Base-by-base conservation (phyloP, 2,888 invertebrate species). In the Orthosia incerta region DNA sequence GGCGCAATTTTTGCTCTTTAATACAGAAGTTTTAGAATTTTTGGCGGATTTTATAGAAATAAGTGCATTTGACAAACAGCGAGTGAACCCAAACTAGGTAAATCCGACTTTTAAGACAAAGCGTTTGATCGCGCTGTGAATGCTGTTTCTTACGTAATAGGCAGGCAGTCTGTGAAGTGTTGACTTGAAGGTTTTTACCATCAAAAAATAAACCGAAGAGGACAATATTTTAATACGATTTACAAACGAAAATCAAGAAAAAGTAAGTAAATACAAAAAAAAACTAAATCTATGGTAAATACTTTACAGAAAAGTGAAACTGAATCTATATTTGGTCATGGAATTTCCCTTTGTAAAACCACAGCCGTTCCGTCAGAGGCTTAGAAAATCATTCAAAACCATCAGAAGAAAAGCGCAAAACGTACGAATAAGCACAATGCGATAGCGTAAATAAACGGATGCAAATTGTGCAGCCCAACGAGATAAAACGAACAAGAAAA, bases 361-460 rank as follows among this genome's bases (percentile, higher is more conserved):
- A 20, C 62, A 16, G 59, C n/a, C 60, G 56, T 80, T 73, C 31
- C 63, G 23, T 57, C 13, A 5, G 39, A 67, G 53, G 9, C 56
- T 66, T 15, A 70, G 74, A 64, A 76, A 70, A 81, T 68, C 39
- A 71, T 81, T 84, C 70, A 59, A 72, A 81, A 57, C 46, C 61
- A 83, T 72, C 74, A 79, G 50, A 64, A 80, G 74, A 90, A 91
- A 91, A 90, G 84, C 79, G 87, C 85, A 89, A 90, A 91, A 88
- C 85, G 83, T 90, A 91, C 87, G 88, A 90, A 88, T 87, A 88
- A 88, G 85, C 91, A 91, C 87, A 91, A 90, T 89, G 82, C 81
- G 79, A 78, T 94, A 85, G 93, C 95, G 94, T 92, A 94, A 92
- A 95, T 94, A 95, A 95, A 91, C 87, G 92, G 85, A 89, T 86